Evolutionary conservation across 2,797 vertebrate species (phyloP), one percentile per base, ranked within the genome.

Genomic region (Sparidentex hasta): DNA sequence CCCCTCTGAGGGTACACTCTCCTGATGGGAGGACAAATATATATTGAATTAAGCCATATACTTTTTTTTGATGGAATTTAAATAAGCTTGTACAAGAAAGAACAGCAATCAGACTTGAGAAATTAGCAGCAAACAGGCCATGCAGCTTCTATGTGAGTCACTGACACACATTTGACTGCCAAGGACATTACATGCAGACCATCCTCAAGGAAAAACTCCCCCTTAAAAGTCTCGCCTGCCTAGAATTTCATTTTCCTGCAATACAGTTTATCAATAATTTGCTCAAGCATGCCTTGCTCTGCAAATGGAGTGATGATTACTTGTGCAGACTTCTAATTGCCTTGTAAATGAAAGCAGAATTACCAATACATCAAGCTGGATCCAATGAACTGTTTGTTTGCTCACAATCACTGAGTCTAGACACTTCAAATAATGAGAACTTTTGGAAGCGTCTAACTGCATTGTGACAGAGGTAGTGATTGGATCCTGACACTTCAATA

Each of bases 181-280:
- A 80, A 86, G 58, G 76, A 78, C 76, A 76, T 82, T 70, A 77
- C 59, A 80, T 80, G 46, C 12, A 76, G 44, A 29, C 58, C 27
- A 71, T 62, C 57, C 80, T 70, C 48, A 1, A 84, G 74, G 64
- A 71, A 79, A 82, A 76, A 82, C 48, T 48, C 17, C 54, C 29
- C 65, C 56, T 61, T 48, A 71, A 75, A 78, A 78, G 48, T 70
- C 61, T 56, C n/a, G 48, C 27, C 74, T 71, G 65, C 57, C 69
- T n/a, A 59, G 55, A 81, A 88, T 89, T 86, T 81, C 23, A 87
- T 91, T 87, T 92, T 86, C 63, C 73, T 80, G 69, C 71, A 82
- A 83, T 87, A 67, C 64, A 44, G 69, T 89, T 91, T 88, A 92
- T 90, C 92, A 92, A 92, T 94, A 91, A 87, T 78, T 83, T 88